phyloP scores from a whole-genome alignment of 1,140 invertebrate genomes.

The Heliothis virescens region DNA sequence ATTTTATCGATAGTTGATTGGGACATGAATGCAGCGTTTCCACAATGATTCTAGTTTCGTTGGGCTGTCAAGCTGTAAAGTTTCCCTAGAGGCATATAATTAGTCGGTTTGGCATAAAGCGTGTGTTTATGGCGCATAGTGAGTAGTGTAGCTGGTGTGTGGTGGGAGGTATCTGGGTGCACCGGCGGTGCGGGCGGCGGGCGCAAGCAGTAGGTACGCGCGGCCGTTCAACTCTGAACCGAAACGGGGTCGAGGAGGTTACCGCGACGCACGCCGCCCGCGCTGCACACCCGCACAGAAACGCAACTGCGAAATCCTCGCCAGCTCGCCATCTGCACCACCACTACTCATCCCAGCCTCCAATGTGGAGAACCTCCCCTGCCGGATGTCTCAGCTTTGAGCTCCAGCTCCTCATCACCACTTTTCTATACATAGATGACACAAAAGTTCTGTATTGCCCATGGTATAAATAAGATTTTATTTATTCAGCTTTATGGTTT shows the following conservation, averaged over 20 bases:
- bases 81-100: background rate
- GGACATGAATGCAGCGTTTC: no score
- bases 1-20: background rate
- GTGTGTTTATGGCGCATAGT: background rate
- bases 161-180: constrained; percentile 27
- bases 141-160: background rate
- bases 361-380: no score
- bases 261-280: constrained; percentile 50
- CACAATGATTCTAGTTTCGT: no score
- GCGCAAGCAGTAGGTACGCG: constrained; percentile 58
- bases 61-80: background rate
- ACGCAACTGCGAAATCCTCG: constrained; percentile 24
- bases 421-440: no score
- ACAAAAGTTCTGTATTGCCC: no score
- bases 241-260: constrained; percentile 74
- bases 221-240: constrained; percentile 77
- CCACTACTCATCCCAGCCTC: background rate
- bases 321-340: background rate
- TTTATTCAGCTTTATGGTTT: no score
- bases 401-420: no score
- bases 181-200: constrained; percentile 5
- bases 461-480: no score
- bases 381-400: no score
- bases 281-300: constrained; percentile 11
- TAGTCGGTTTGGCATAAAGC: background rate